phyloP scores from a whole-genome alignment of 2,797 vertebrate species.

The Melanotaenia nigrans region DNA sequence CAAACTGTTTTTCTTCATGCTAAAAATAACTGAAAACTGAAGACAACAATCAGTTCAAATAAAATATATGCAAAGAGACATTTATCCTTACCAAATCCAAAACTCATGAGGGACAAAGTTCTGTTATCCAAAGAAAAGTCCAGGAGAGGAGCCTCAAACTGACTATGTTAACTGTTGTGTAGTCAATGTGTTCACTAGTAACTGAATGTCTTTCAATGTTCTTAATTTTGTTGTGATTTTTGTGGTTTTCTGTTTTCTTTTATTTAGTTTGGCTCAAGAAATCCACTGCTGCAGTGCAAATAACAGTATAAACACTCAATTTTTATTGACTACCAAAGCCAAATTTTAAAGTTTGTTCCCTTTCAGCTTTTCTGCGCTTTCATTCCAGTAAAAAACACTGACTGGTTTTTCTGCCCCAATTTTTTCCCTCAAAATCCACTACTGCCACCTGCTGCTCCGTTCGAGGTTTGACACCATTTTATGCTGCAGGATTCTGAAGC shows the following conservation, averaged over 20 bases:
- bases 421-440: not conserved
- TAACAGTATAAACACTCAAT: not conserved
- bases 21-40: not conserved
- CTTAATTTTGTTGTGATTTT: slow-evolving; percentile 53
- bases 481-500: not conserved
- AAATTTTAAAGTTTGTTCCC: not conserved
- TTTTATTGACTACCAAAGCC: not conserved
- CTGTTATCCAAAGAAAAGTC: slow-evolving; percentile 54
- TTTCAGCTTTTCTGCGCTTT: not conserved
- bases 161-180: slow-evolving; percentile 74
- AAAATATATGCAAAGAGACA: not conserved
- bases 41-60: not conserved
- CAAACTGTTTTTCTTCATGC: slow-evolving; percentile 19
- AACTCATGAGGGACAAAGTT: slow-evolving; percentile 31
- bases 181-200: slow-evolving; percentile 72
- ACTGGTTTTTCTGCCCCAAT: no score
- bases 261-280: slow-evolving; percentile 70
- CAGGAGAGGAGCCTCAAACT: not conserved
- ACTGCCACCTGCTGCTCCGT: slow-evolving; percentile 57
- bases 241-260: no score
- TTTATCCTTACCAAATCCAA: not conserved
- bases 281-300: slow-evolving; percentile 52
- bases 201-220: slow-evolving; percentile 38
- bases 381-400: not conserved
- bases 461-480: not conserved